Percentiles rank a stretch among this genome's conserved stretches.
These are phyloP conservation scores for Ochotona curzoniae DNA, from an alignment of 2,113 vertebrate species.

Conservation along the genomic window DNA sequence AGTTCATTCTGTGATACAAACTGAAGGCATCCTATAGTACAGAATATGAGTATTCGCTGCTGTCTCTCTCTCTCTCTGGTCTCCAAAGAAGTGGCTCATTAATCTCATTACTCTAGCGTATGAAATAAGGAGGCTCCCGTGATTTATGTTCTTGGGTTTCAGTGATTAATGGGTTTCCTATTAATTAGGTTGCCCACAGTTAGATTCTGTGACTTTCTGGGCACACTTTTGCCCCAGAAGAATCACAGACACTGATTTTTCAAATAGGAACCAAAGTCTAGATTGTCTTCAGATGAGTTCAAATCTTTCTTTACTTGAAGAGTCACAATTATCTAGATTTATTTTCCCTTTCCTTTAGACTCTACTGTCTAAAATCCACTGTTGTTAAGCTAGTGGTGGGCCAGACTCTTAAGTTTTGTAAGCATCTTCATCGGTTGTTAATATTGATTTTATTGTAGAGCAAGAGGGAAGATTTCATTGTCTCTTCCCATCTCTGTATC, in stretches of 20 bases:
- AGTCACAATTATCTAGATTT: slow-evolving; percentile 73
- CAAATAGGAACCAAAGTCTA: slow-evolving; percentile 34
- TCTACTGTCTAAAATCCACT: slow-evolving; percentile 38
- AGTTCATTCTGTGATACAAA: slow-evolving; percentile 12
- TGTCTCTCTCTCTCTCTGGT: background rate
- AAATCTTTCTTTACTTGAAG: slow-evolving; percentile 73
- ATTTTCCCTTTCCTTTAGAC: slow-evolving; percentile 57
- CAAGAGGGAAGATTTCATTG: too few relatives aligned
- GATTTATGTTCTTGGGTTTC: background rate
- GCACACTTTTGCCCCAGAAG: background rate
- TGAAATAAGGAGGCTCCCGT: background rate
- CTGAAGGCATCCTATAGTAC: background rate
- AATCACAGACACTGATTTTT: slow-evolving; percentile 25
- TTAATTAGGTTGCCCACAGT: slow-evolving; percentile 45
- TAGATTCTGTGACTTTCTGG: slow-evolving; percentile 40
- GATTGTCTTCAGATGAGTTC: slow-evolving; percentile 65
- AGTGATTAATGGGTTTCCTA: slow-evolving; percentile 7
- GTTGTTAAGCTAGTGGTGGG: slow-evolving; percentile 59
- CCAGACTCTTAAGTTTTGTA: slow-evolving; percentile 68
- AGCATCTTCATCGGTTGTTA: slow-evolving; percentile 66
- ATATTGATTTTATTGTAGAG: slow-evolving; percentile 66
- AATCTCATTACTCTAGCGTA: background rate
- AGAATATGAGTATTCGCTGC: background rate
- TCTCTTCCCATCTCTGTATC: too few relatives aligned
- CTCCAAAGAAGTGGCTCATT: slow-evolving; percentile 37